These are phyloP conservation scores for Tromatobia lineatoria DNA, from an alignment of 2,888 invertebrate species.

Conservation along the genomic window DNA sequence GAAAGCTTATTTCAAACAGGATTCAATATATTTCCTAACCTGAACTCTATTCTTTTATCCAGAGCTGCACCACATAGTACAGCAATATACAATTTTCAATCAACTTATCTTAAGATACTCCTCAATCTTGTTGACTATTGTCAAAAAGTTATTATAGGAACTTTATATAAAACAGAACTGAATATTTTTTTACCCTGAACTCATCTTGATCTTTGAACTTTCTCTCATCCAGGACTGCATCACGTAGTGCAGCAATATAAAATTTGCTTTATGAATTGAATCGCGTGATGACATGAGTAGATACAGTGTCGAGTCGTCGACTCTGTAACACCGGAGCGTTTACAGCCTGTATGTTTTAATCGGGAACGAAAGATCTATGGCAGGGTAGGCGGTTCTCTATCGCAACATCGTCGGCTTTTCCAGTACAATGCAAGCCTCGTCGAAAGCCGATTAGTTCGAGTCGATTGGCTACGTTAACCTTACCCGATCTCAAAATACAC, in stretches of 20 bases:
- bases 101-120: no score
- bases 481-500: slow-evolving; percentile 68
- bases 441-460: slow-evolving; percentile 71
- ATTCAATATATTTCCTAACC: background rate
- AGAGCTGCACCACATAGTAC: background rate
- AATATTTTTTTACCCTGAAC: background rate
- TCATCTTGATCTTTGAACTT: no score
- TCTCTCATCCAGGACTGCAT: background rate
- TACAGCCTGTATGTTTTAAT: slow-evolving; percentile 43
- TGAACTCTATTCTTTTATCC: background rate
- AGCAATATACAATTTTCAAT: background rate
- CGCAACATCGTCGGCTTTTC: slow-evolving; percentile 59
- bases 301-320: slow-evolving; percentile 14
- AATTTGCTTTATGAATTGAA: slow-evolving; percentile 2
- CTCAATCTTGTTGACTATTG: no score
- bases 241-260: background rate
- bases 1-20: background rate
- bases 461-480: slow-evolving; percentile 71
- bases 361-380: slow-evolving; percentile 47
- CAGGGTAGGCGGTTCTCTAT: slow-evolving; percentile 33
- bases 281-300: background rate
- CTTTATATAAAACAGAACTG: background rate
- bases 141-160: no score
- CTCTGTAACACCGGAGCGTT: slow-evolving; percentile 3
- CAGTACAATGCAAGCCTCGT: slow-evolving; percentile 63